These are phyloP conservation scores for Volucella bombylans DNA, from an alignment of 2,888 invertebrate genomes.

Conservation along the genomic window DNA sequence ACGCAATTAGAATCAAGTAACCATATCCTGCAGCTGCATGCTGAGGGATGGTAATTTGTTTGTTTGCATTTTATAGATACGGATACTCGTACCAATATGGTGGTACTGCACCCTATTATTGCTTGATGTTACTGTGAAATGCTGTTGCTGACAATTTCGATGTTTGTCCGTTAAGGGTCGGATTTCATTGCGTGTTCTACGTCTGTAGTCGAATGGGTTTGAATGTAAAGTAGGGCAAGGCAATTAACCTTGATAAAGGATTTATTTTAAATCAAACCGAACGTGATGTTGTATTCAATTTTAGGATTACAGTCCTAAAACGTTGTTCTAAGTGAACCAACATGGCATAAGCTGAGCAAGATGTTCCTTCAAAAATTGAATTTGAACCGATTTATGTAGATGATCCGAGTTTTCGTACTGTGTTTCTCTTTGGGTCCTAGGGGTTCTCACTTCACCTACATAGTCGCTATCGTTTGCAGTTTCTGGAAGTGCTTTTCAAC, in stretches of 20 bases:
- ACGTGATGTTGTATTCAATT: no score
- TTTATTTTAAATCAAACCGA: neutral
- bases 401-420: no score
- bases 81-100: neutral
- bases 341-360: no score
- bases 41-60: constrained; percentile 24
- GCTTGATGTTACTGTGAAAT: neutral
- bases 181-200: constrained; percentile 3
- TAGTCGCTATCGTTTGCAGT: no score
- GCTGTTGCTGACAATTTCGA: neutral
- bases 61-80: constrained; percentile 19
- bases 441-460: no score
- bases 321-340: no score
- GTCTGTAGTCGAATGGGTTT: neutral
- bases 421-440: no score
- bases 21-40: constrained; percentile 42
- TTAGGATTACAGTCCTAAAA: no score
- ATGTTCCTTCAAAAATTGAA: no score
- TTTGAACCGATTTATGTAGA: no score
- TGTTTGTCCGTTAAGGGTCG: neutral
- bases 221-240: neutral
- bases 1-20: constrained; percentile 41
- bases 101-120: constrained; percentile 10
- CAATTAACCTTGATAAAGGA: constrained; percentile 18
- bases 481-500: no score